Base-by-base conservation (phyloP, 2,888 invertebrate genomes). In the Mylabris sibirica region DNA sequence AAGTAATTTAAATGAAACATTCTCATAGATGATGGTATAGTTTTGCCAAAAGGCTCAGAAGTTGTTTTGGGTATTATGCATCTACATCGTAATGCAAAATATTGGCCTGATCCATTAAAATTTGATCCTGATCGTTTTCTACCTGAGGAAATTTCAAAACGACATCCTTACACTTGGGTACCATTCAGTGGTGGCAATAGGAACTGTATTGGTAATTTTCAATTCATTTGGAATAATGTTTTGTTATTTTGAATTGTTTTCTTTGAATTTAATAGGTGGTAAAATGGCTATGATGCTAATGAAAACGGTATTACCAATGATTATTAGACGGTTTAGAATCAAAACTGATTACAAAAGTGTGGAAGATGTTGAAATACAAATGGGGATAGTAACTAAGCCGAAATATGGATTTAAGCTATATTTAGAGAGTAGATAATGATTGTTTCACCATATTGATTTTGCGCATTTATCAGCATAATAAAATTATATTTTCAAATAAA, bases 331-430 rank as follows among this genome's bases (percentile, higher is more conserved):
- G 67, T 78, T 75, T 63, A 74, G 59, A 44, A 72, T 79, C 38
- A 71, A 61, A 81, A 76, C 77, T 11, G 68, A 74, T 0, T 78
- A 79, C 59, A 74, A 77, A 26, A 71, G 57, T 14, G 72, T 80
- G 11, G 70, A 77, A 71, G 79, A 81, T n/a, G 75, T 81, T 17
- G 72, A 76, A 68, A 60, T 80, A 22, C 78, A 77, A 53, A 53
- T 75, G 0, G 76, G 80, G 64, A 44, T 81, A 57, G 73, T 80
- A 8, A 53, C 78, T n/a, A 76, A 78, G 64, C 79, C 81, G 2
- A 75, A 71, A 49, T 67, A 79, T 69, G 81, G 81, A 14, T 77
- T 70, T 34, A 78, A 79, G 68, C 66, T 81, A 20, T 71, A 70
- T 14, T 64, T 81, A n/a, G 71, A 78, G 63, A 60, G 60, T 1